A percentile compares a stretch with the other conserved stretches of the same genome.
These are phyloP conservation scores for Corythoichthys haematopterus DNA, from an alignment of 2,113 vertebrate species.

Conservation along the genomic window DNA sequence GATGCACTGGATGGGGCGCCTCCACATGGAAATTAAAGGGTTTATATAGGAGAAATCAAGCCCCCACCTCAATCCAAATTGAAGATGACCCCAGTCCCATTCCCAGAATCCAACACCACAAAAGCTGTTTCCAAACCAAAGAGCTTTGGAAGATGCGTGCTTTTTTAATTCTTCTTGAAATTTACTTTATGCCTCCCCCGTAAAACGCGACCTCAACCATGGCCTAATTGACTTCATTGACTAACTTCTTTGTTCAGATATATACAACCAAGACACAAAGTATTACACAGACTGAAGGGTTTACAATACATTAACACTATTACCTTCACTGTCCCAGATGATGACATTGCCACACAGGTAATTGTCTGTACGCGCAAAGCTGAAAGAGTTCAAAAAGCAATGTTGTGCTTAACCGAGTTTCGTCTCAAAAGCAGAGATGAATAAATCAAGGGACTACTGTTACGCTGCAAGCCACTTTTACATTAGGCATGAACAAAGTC, in stretches of 20 bases:
- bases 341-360: too few species aligned
- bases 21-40: slow-evolving; percentile 54
- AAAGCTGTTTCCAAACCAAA: slow-evolving; percentile 29
- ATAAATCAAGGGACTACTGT: too few species aligned
- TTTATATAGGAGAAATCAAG: slow-evolving; percentile 31
- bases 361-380: too few species aligned
- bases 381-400: too few species aligned
- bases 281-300: neutral
- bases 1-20: slow-evolving; percentile 54
- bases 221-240: neutral
- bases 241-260: neutral
- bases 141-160: slow-evolving; percentile 26
- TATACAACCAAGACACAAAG: neutral
- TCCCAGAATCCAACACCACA: slow-evolving; percentile 53
- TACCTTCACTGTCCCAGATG: too few species aligned
- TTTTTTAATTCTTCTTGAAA: slow-evolving; percentile 18
- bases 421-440: too few species aligned
- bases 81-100: slow-evolving; percentile 30
- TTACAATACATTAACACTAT: too few species aligned
- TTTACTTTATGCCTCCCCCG: neutral
- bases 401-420: too few species aligned
- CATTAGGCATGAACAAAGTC: too few species aligned
- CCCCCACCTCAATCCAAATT: slow-evolving; percentile 9
- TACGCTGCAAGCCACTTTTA: too few species aligned
- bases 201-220: neutral